Conservation (phyloP, 1,140 invertebrate species). For the Steinernema feltiae region DNA sequence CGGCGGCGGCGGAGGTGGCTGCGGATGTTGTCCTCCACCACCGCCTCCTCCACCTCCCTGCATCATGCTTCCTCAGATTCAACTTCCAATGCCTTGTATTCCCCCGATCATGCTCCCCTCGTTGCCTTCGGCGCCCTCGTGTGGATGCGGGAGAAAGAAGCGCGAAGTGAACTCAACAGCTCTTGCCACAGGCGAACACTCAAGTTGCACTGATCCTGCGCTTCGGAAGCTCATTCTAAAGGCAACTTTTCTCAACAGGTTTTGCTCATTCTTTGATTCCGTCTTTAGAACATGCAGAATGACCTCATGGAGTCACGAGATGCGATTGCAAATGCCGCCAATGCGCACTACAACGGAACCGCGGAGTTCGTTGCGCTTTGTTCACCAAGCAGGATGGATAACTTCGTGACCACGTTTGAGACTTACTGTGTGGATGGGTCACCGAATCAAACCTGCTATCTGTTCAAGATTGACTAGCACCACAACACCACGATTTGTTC, state of each 20-base stretch:
- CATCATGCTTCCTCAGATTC: slow-evolving; percentile 8
- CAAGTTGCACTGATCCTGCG: neutral
- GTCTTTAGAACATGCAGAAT: neutral
- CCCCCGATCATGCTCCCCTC: neutral
- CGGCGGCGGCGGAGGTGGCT: slow-evolving; percentile 23
- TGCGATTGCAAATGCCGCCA: neutral
- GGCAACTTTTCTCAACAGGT: too few relatives aligned
- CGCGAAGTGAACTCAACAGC: neutral
- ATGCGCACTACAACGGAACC: neutral
- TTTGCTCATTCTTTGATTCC: neutral
- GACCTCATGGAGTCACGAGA: neutral
- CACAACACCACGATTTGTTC: neutral
- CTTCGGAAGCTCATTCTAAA: neutral
- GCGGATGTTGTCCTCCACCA: slow-evolving; percentile 22
- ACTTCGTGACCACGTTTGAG: neutral
- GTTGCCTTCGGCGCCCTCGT: neutral
- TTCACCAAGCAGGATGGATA: neutral
- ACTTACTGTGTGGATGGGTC: neutral
- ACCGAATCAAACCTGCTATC: neutral
- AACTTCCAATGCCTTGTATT: neutral
- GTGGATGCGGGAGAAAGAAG: neutral
- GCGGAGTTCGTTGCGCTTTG: neutral
- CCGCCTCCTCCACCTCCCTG: slow-evolving; percentile 17
- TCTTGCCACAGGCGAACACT: neutral
- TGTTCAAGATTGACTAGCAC: neutral